Evolutionary conservation across 2,113 vertebrate species (phyloP).

Genomic region (Acanthochromis polyacanthus): DNA sequence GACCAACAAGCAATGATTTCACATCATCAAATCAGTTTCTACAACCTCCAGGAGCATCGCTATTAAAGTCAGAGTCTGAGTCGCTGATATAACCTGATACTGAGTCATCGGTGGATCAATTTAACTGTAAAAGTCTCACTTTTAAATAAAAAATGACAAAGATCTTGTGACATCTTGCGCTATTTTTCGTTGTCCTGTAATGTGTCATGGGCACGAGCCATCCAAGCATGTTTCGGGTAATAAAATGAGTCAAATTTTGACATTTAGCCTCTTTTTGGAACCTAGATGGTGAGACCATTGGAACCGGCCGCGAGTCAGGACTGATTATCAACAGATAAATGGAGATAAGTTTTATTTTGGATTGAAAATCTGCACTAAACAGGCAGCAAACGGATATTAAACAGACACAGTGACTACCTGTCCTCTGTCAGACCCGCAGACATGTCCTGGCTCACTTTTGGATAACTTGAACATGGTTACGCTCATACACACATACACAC

Average conservation of each 20-base stretch:
- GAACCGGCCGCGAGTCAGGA: constrained; percentile 30
- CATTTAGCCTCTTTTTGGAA: constrained; percentile 13
- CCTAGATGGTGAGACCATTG: constrained; percentile 17
- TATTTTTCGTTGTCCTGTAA: constrained; percentile 1
- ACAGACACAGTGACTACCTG: constrained; percentile 67
- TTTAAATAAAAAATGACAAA: not conserved
- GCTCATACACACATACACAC: not conserved
- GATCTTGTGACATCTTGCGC: not conserved
- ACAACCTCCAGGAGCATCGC: not conserved
- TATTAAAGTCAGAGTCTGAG: not conserved
- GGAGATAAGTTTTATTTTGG: constrained; percentile 43
- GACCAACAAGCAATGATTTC: not conserved
- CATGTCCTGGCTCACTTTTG: constrained; percentile 31
- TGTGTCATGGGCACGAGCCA: constrained; percentile 8
- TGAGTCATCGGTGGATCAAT: not conserved
- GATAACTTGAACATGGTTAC: constrained; percentile 44
- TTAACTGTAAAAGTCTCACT: not conserved
- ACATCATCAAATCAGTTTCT: not conserved
- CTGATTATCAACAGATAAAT: constrained; percentile 46
- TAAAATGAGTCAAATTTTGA: constrained; percentile 26
- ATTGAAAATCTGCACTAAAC: constrained; percentile 44
- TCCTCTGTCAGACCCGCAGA: constrained; percentile 34
- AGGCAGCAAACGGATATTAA: constrained; percentile 66
- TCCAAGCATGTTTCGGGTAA: constrained; percentile 42
- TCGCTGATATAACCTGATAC: not conserved